Percentiles rank a stretch among this genome's conserved stretches.
These are phyloP conservation scores for Aspidoscelis tigris DNA, from an alignment of 2,113 vertebrate species.

Conservation along the genomic window DNA sequence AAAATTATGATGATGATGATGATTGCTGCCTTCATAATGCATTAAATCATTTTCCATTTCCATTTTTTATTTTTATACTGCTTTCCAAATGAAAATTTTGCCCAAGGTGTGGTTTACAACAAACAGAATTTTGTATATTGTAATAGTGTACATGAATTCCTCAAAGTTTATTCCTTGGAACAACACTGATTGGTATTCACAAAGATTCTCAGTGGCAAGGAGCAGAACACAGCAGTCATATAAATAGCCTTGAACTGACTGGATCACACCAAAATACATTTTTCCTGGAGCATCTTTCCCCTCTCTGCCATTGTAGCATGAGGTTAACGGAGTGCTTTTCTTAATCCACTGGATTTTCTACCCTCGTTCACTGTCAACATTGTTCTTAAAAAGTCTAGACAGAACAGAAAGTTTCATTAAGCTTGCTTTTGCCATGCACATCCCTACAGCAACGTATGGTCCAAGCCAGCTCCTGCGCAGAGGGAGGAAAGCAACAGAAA, in stretches of 20 bases:
- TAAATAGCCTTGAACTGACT: neutral
- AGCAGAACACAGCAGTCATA: neutral
- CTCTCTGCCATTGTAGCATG: neutral
- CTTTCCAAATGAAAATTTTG: too few relatives aligned
- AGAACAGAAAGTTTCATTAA: neutral
- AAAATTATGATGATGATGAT: too few relatives aligned
- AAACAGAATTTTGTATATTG: too few relatives aligned
- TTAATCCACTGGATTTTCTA: neutral
- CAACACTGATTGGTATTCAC: neutral
- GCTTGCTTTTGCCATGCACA: constrained; percentile 2
- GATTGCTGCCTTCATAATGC: constrained; percentile 6
- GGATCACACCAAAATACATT: neutral
- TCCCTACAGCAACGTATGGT: neutral
- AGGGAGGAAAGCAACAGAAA: neutral
- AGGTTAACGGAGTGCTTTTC: neutral
- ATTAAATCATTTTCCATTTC: neutral
- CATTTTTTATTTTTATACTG: too few relatives aligned
- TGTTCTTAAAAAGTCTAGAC: constrained; percentile 21
- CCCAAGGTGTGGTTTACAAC: too few relatives aligned
- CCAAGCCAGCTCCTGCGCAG: neutral
- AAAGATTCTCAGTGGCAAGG: neutral
- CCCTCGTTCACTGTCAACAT: neutral
- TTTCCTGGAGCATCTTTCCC: neutral
- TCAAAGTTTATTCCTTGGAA: neutral
- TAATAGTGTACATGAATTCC: neutral